Conservation (phyloP, 2,888 invertebrate genomes). For the Clistopyga incitator region DNA sequence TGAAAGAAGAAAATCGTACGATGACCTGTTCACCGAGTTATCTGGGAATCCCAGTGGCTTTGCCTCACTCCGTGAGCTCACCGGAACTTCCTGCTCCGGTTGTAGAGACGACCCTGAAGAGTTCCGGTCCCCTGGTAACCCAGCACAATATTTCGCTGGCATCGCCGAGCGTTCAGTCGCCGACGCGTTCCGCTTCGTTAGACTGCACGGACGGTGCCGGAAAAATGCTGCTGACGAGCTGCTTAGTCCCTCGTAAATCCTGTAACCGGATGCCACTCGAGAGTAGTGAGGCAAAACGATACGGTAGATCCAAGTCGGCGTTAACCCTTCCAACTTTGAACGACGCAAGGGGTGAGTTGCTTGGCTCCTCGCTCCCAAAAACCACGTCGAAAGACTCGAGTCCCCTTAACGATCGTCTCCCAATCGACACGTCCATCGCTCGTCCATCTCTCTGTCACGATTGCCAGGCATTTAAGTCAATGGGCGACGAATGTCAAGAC, state of each 20-base stretch:
- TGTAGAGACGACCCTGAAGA: conserved; percentile 67
- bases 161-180: conserved; percentile 70
- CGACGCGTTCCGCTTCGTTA: conserved; percentile 57
- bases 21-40: conserved; percentile 60
- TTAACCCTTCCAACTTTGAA: conserved; percentile 75
- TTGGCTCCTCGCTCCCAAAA: not conserved
- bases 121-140: conserved; percentile 72
- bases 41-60: conserved; percentile 72
- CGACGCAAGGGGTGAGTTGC: conserved; percentile 78
- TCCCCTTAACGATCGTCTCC: conserved; percentile 8
- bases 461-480: not conserved
- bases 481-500: not conserved
- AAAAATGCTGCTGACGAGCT: conserved; percentile 49
- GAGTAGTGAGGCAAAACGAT: conserved; percentile 72
- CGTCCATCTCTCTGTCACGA: not conserved
- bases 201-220: conserved; percentile 48
- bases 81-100: conserved; percentile 79
- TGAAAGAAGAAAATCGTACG: conserved; percentile 12
- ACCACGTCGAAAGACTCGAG: not conserved
- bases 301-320: conserved; percentile 80
- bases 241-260: not conserved
- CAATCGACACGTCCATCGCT: conserved; percentile 18
- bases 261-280: conserved; percentile 28
- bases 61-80: conserved; percentile 81
- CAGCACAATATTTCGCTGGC: conserved; percentile 75